Conservation (phyloP, 2,113 vertebrate genomes). For the Tupaia chinensis region DNA sequence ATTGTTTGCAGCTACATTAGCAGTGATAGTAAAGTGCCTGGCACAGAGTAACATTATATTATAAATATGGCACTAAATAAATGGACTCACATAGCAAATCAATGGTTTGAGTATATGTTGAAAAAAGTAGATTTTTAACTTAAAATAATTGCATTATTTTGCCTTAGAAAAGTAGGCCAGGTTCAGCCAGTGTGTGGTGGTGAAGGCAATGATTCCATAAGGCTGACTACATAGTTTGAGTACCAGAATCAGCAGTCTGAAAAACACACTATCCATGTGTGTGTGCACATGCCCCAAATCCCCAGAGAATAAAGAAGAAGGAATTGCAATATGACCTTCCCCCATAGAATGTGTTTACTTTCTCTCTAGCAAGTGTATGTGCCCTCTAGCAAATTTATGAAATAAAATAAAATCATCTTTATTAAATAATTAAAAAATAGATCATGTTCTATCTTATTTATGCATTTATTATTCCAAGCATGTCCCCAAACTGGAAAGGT, state of each 20-base stretch:
- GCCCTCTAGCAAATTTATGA: too few relatives aligned
- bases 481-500: not conserved
- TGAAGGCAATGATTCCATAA: too few relatives aligned
- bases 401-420: too few relatives aligned
- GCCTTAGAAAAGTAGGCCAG: not conserved
- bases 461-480: not conserved
- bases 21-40: not conserved
- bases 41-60: not conserved
- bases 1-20: not conserved
- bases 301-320: too few relatives aligned
- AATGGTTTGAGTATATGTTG: not conserved
- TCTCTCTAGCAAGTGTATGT: too few relatives aligned
- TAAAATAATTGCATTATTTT: constrained; percentile 4
- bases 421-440: not conserved
- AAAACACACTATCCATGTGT: too few relatives aligned
- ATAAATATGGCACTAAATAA: not conserved
- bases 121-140: constrained; percentile 27
- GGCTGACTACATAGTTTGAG: too few relatives aligned
- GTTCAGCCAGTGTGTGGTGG: not conserved
- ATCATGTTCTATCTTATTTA: not conserved
- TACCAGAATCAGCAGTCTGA: too few relatives aligned
- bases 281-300: too few relatives aligned
- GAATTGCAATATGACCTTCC: too few relatives aligned
- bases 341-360: too few relatives aligned
- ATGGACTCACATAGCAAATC: not conserved